phyloP scores from a whole-genome alignment of 2,888 invertebrate species.

The Tryphoninae sp. region DNA sequence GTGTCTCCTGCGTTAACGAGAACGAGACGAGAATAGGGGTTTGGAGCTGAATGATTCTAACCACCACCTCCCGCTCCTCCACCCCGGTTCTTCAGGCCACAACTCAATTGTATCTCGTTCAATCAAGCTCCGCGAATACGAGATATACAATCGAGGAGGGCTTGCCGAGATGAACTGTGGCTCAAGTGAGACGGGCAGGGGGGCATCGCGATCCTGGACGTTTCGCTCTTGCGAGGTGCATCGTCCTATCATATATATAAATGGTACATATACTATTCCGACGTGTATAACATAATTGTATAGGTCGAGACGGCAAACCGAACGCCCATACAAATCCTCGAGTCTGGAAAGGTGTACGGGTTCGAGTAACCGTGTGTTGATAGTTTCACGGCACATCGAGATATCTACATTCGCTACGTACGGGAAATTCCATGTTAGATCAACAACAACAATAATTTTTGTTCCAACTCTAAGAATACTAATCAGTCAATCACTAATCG shows the following conservation, averaged over 20 bases:
- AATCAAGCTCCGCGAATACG: conserved; percentile 58
- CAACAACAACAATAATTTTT: background rate
- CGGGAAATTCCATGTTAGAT: background rate
- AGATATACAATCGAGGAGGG: conserved; percentile 48
- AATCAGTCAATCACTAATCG: background rate
- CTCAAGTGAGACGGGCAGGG: conserved; percentile 42
- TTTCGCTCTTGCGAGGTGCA: conserved; percentile 31
- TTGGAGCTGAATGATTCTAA: conserved; percentile 27
- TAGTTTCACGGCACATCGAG: conserved; percentile 24
- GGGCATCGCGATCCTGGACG: conserved; percentile 38
- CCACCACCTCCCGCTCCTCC: background rate
- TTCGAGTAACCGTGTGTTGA: conserved; percentile 31
- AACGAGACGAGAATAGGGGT: conserved; percentile 7
- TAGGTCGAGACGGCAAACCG: conserved; percentile 34
- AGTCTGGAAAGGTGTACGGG: conserved; percentile 42
- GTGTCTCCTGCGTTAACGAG: conserved; percentile 11
- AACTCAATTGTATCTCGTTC: conserved; percentile 68
- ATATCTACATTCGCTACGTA: background rate
- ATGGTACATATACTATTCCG: background rate
- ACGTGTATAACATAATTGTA: conserved; percentile 24
- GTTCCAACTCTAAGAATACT: background rate
- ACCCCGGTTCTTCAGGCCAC: conserved; percentile 54
- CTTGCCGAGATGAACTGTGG: conserved; percentile 50
- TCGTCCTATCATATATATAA: conserved; percentile 20
- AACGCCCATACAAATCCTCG: conserved; percentile 23